Evolutionary conservation across 2,888 invertebrate genomes (phyloP).

Genomic region (Ochropacha duplaris): DNA sequence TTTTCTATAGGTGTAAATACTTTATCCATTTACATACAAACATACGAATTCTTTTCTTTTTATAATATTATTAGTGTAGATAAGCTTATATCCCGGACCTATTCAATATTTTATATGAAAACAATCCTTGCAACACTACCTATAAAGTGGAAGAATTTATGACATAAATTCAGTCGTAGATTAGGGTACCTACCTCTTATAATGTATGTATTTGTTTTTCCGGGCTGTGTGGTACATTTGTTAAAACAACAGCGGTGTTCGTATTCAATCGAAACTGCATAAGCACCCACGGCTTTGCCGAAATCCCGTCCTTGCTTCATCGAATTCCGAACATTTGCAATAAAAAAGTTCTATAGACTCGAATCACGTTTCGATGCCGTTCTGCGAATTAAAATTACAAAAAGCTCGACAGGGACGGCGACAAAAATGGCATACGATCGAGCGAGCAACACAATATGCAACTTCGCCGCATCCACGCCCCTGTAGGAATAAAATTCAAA

Average conservation of each 20-base stretch:
- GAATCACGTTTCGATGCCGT: slow-evolving; percentile 79
- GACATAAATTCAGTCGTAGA: too few species aligned
- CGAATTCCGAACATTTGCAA: slow-evolving; percentile 71
- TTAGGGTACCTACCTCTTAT: too few species aligned
- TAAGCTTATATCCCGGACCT: too few species aligned
- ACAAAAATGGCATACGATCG: slow-evolving; percentile 51
- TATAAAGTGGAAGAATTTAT: too few species aligned
- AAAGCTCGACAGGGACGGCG: slow-evolving; percentile 71
- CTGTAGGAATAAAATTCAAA: slow-evolving; percentile 80
- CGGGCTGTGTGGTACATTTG: not conserved
- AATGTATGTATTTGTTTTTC: too few species aligned
- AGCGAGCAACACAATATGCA: slow-evolving; percentile 83
- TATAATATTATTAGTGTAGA: too few species aligned
- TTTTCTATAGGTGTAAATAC: too few species aligned
- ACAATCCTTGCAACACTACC: too few species aligned
- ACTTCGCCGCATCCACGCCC: slow-evolving; percentile 82
- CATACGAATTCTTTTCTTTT: too few species aligned
- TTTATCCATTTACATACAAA: too few species aligned
- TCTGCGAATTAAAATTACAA: slow-evolving; percentile 83
- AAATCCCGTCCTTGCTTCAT: slow-evolving; percentile 65
- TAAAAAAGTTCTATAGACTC: slow-evolving; percentile 76
- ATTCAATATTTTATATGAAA: too few species aligned
- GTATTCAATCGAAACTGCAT: slow-evolving; percentile 56
- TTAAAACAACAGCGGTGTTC: slow-evolving; percentile 13
- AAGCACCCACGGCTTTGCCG: slow-evolving; percentile 47